Base-by-base conservation (phyloP, 2,113 vertebrate genomes). In the Scomber scombrus region DNA sequence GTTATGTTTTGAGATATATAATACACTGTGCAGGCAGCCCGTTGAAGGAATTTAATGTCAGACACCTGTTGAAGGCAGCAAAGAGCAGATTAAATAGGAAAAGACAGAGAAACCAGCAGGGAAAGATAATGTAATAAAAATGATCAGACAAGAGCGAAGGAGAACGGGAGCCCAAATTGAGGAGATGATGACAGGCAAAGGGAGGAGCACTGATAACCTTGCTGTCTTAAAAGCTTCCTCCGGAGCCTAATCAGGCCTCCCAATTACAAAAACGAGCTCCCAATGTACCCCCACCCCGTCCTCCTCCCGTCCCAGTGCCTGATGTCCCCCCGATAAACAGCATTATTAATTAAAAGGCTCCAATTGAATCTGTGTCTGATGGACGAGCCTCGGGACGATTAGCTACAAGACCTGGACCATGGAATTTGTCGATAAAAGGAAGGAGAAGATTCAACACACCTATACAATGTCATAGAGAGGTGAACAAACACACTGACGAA, bases 291-390 rank as follows among this genome's bases (percentile, higher is more conserved):
- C 21, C 43, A 62, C 52, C 47, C 70, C 62, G 9, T 31, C 9
- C 71, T 26, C 88, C 83, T 66, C 80, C 83, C 75, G 70, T 85
- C 82, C 88, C 81, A 86, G 85, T 58, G 78, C 85, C 91, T 92
- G 92, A 94, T 94, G 93, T 93, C 89, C 87, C 79, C 63, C 77
- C 40, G 93, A 95, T 95, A 95, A 95, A 95, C 87, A 52, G 88
- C 91, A 95, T 95, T 95, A 95, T 95, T 95, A 95, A 95, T 95
- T 95, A 95, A 94, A 92, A 91, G 89, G 78, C 81, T 79, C 85
- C 92, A 95, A 94, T 94, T 95, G 92, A 94, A 95, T 95, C 91
- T 92, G 82, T 60, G 86, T 80, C 86, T 94, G 92, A 94, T 88
- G 92, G 93, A 94, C 89, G 75, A 93, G 91, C 81, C 83, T 90